These are phyloP conservation scores for Eupithecia exiguata DNA, from an alignment of 2,888 invertebrate genomes.

Conservation along the genomic window DNA sequence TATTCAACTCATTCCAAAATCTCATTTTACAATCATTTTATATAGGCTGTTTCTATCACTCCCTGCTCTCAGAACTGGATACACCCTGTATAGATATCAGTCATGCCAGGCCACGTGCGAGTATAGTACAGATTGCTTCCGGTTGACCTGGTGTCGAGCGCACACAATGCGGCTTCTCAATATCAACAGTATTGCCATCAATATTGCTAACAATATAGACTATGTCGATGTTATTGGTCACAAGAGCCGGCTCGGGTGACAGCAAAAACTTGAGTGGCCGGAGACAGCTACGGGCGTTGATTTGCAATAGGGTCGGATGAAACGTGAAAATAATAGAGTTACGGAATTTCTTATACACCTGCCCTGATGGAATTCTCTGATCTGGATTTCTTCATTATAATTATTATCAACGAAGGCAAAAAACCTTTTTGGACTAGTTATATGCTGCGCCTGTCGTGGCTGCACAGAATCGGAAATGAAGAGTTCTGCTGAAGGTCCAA, in stretches of 20 bases:
- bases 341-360: background rate
- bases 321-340: background rate
- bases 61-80: background rate
- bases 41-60: background rate
- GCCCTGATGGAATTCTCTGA: background rate
- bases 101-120: slow-evolving; percentile 32
- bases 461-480: too few relatives aligned
- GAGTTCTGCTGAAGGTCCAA: too few relatives aligned
- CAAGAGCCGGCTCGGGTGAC: slow-evolving; percentile 18
- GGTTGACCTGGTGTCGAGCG: slow-evolving; percentile 55
- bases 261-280: slow-evolving; percentile 11
- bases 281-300: slow-evolving; percentile 5
- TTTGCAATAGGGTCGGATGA: background rate
- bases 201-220: slow-evolving; percentile 31
- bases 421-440: background rate
- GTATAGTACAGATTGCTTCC: slow-evolving; percentile 54
- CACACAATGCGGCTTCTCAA: slow-evolving; percentile 37
- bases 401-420: too few relatives aligned
- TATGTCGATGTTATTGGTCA: slow-evolving; percentile 2
- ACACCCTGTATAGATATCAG: slow-evolving; percentile 21
- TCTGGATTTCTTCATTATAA: background rate
- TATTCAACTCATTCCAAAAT: background rate
- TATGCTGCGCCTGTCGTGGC: too few relatives aligned
- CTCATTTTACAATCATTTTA: background rate
- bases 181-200: slow-evolving; percentile 22